Evolutionary conservation across 2,797 vertebrate genomes (phyloP), one percentile per base, ranked within the genome.

Genomic region (Limosa lapponica): DNA sequence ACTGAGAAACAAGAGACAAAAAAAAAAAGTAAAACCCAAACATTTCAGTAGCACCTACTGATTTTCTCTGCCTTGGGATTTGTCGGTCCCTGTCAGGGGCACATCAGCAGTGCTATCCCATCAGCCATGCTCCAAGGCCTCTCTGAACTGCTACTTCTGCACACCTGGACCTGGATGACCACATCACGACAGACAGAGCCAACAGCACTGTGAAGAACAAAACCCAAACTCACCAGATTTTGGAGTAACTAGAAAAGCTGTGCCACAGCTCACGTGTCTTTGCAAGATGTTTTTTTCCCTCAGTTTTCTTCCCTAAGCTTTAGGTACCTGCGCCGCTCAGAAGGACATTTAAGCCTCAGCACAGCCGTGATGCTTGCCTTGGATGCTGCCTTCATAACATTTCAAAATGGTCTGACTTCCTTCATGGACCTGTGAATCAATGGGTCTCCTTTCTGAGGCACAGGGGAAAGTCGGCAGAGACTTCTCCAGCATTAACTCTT

Each of bases 311-410:
- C 64, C 41, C 27, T 30, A 30, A 70, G 70, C 65, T 88, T 83
- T 36, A 16, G 19, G n/a, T 54, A 49, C 28, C n/a, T 43, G 22
- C 0, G 0, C 41, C 5, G 2, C 52, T 49, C 10, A 0, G 46
- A 32, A 84, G 55, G 69, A 59, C 15, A 3, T 57, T 81, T 44
- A 46, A 25, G 51, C 25, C 39, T 71, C 32, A 61, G 74, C n/a
- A 36, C 41, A 74, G 37, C 57, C 69, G 43, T 2, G 2, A 48
- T 65, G 28, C 44, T 83, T 1, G 1, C 34, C 59, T 82, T 11
- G 6, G 30, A 34, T 58, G 36, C 36, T 77, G 41, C 55, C 43
- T 88, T 80, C 16, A 7, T 11, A 77, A 27, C 16, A 16, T 28
- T 79, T 80, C 65, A 64, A 7, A 72, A n/a, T 24, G 34, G n/a